Evolutionary conservation across 2,113 vertebrate species (phyloP).

Genomic region (Herpetotheres cachinnans): DNA sequence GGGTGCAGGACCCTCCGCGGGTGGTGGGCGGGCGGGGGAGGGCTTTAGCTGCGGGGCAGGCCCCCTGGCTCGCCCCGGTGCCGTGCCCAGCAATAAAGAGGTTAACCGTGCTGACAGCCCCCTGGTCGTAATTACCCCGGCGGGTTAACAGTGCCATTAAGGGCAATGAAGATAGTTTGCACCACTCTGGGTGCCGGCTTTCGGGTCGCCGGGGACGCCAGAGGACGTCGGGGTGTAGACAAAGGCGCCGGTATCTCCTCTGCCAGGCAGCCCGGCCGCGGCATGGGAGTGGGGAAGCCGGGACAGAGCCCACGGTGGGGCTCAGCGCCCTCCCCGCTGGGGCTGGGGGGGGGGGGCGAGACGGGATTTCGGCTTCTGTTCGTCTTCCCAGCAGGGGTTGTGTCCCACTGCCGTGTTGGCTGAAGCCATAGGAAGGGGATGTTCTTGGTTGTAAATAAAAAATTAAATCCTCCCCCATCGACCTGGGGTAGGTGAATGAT

Average conservation of each 20-base stretch:
- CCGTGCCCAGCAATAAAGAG: background rate
- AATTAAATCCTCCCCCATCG: rapidly evolving
- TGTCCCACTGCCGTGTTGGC: background rate
- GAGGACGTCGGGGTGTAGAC: background rate
- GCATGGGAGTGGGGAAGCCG: no score
- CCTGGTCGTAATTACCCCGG: constrained; percentile 42
- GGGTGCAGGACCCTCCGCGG: background rate
- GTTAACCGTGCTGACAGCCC: constrained; percentile 39
- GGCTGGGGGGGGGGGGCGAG: rapidly evolving
- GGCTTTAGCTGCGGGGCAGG: background rate
- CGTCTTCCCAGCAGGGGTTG: background rate
- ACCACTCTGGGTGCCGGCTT: background rate
- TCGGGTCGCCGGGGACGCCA: background rate
- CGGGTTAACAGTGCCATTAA: constrained; percentile 59
- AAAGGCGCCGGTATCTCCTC: background rate
- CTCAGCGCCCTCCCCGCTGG: background rate
- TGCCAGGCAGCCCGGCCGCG: background rate
- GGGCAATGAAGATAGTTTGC: constrained; percentile 35
- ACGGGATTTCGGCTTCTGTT: background rate
- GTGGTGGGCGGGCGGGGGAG: background rate
- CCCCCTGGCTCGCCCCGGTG: background rate
- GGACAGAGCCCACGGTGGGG: background rate
- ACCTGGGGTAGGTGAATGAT: background rate
- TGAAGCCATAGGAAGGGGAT: background rate
- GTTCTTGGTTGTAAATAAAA: background rate